Evolutionary conservation across 2,888 invertebrate genomes (phyloP).

Genomic region (Euplagia quadripunctaria): DNA sequence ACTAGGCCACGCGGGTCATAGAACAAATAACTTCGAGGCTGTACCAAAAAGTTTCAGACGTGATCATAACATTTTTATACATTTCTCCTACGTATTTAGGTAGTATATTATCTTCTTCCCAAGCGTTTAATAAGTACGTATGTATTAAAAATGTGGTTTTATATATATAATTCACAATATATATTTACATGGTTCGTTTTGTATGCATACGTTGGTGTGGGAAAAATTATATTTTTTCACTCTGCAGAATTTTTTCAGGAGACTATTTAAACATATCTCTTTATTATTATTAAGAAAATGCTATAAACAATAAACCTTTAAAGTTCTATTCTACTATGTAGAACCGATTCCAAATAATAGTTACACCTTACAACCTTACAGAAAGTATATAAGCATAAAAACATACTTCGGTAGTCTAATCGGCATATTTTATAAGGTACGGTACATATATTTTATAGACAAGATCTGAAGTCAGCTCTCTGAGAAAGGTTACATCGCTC

Average conservation of each 20-base stretch:
- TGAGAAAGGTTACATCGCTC: not conserved
- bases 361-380: too few species aligned
- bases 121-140: not conserved
- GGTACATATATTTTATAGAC: not conserved
- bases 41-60: conserved; percentile 14
- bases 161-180: too few species aligned
- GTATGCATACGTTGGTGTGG: too few species aligned
- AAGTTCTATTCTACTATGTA: too few species aligned
- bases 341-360: too few species aligned
- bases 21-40: conserved; percentile 14
- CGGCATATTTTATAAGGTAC: not conserved
- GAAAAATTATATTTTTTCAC: too few species aligned
- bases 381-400: not conserved
- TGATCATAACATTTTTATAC: conserved; percentile 18
- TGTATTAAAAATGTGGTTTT: too few species aligned
- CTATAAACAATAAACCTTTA: too few species aligned
- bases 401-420: not conserved
- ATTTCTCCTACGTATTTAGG: conserved; percentile 18
- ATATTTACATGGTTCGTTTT: too few species aligned
- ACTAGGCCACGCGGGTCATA: conserved; percentile 39
- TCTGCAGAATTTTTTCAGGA: too few species aligned
- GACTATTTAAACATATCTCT: too few species aligned
- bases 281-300: too few species aligned
- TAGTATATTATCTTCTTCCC: not conserved
- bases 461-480: not conserved